Percentiles rank a stretch among this genome's conserved stretches.
These are phyloP conservation scores for Ophion costatus DNA, from an alignment of 2,888 invertebrate species.

Conservation along the genomic window DNA sequence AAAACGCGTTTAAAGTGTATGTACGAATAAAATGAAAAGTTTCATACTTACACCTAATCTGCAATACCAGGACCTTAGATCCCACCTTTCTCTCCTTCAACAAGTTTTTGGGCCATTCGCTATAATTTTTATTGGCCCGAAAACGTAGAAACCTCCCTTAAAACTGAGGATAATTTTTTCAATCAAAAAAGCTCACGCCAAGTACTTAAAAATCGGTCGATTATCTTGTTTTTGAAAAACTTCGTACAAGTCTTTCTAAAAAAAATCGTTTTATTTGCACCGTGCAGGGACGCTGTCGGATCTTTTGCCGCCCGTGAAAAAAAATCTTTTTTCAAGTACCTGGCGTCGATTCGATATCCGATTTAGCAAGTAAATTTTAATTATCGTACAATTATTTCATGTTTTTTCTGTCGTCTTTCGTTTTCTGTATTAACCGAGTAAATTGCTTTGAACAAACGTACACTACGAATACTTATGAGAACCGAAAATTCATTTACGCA, in stretches of 20 bases:
- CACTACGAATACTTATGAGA: constrained; percentile 23
- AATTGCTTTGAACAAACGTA: constrained; percentile 57
- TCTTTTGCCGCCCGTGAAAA: background rate
- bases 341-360: constrained; percentile 5
- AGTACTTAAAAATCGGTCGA: background rate
- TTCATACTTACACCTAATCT: no score
- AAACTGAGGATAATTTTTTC: background rate
- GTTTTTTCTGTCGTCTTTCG: constrained; percentile 8
- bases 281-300: background rate
- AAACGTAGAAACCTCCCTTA: background rate
- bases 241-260: background rate
- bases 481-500: constrained; percentile 51
- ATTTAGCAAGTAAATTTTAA: constrained; percentile 31
- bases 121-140: no score
- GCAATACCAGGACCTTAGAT: no score
- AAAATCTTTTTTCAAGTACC: background rate
- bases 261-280: background rate
- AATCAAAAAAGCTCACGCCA: background rate
- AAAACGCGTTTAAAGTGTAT: no score
- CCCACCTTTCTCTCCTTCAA: no score
- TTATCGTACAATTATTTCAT: constrained; percentile 40
- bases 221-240: no score
- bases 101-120: no score
- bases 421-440: constrained; percentile 51
- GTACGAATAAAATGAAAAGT: no score